Conservation (phyloP, 2,797 vertebrate species). For the Hemibagrus guttatus region DNA sequence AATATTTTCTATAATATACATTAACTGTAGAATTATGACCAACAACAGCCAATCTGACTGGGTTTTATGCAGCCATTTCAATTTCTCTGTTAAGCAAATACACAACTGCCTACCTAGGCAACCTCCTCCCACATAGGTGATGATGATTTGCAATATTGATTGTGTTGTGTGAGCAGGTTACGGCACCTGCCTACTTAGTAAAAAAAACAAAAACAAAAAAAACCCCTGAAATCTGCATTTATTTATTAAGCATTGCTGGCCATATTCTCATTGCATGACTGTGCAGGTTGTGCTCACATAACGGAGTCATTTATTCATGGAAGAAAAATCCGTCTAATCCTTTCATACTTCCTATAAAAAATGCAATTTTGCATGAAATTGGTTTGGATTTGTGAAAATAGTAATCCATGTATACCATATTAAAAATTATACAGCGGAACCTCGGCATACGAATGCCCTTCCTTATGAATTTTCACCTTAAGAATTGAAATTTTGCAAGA, state of each 20-base stretch:
- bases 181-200: neutral
- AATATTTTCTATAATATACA: neutral
- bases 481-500: too few relatives aligned
- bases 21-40: neutral
- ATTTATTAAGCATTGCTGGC: neutral
- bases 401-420: neutral
- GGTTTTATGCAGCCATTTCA: neutral
- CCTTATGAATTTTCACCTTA: too few relatives aligned
- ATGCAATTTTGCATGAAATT: neutral
- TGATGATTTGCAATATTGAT: neutral
- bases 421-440: neutral
- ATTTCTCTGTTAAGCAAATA: neutral
- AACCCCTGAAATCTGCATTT: too few relatives aligned
- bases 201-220: too few relatives aligned
- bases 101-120: constrained; percentile 14
- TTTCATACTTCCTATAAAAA: neutral
- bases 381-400: neutral
- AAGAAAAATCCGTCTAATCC: neutral
- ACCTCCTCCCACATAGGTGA: constrained; percentile 22
- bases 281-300: neutral
- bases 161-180: neutral
- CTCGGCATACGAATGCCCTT: too few relatives aligned
- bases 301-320: neutral
- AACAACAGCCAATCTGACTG: neutral
- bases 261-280: neutral